Percentiles rank a stretch among this genome's conserved stretches.
Conservation (phyloP, 2,113 vertebrate species). For the Ciconia stormi region DNA sequence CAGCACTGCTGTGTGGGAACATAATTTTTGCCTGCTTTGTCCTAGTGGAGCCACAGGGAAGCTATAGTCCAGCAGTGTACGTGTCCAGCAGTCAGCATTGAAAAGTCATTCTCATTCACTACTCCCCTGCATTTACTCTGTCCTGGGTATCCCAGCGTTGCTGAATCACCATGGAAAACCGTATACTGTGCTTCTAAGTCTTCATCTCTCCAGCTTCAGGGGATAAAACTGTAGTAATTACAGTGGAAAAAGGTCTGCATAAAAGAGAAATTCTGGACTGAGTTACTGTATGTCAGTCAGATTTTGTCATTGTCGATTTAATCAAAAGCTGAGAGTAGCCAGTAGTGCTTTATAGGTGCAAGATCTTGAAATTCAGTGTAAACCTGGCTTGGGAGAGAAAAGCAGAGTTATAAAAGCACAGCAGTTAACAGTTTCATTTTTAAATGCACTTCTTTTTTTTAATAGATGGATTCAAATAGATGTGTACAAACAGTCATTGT, state of each 20-base stretch:
- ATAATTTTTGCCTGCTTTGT: slow-evolving; percentile 23
- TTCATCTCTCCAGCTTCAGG: slow-evolving; percentile 18
- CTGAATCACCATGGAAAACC: slow-evolving; percentile 18
- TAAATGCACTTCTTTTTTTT: background rate
- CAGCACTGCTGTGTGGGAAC: background rate
- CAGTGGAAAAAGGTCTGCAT: background rate
- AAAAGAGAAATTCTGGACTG: background rate
- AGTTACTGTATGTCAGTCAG: background rate
- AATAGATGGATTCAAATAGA: background rate
- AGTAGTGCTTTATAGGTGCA: background rate
- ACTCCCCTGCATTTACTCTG: background rate
- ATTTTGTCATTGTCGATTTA: slow-evolving; percentile 39
- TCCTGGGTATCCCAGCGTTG: background rate
- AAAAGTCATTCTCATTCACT: slow-evolving; percentile 39
- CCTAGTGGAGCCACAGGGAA: background rate
- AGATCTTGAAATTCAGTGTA: background rate
- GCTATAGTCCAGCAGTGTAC: background rate
- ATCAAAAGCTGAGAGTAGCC: slow-evolving; percentile 21
- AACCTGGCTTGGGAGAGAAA: background rate
- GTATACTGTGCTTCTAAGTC: background rate
- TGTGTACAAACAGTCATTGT: background rate
- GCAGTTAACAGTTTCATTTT: background rate
- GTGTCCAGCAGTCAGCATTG: slow-evolving; percentile 12
- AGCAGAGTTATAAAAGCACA: background rate
- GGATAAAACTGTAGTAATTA: slow-evolving; percentile 28